phyloP scores from a whole-genome alignment of 2,797 vertebrate species.

The Gastrophryne carolinensis region DNA sequence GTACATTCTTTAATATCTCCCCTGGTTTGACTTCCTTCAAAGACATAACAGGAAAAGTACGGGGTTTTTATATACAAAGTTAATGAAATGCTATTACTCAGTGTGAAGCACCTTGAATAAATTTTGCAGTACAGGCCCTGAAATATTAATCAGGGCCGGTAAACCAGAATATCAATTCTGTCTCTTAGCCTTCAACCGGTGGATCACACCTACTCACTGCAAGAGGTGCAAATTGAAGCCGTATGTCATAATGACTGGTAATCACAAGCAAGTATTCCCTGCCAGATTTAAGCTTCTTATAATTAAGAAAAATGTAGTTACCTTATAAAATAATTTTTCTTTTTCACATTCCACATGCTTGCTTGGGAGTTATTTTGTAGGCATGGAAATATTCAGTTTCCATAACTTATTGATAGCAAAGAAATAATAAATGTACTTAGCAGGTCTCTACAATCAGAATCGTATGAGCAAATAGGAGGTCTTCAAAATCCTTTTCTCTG shows the following conservation, averaged over 20 bases:
- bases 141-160: conserved; percentile 43
- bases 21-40: not conserved
- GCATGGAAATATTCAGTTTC: not conserved
- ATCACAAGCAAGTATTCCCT: conserved; percentile 36
- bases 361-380: conserved; percentile 37
- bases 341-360: conserved; percentile 20
- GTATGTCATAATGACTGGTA: conserved; percentile 52
- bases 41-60: conserved; percentile 16
- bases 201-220: conserved; percentile 46
- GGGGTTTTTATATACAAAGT: conserved; percentile 28
- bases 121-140: conserved; percentile 29
- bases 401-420: conserved; percentile 9
- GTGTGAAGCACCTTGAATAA: conserved; percentile 41
- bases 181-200: conserved; percentile 37
- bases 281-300: conserved; percentile 26
- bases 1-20: not conserved
- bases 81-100: conserved; percentile 46
- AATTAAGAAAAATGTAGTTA: conserved; percentile 47
- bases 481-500: conserved; percentile 8
- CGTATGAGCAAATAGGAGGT: conserved; percentile 34
- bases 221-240: conserved; percentile 45
- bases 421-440: not conserved
- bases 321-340: conserved; percentile 32
- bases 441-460: not conserved
- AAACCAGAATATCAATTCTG: conserved; percentile 41